These are phyloP conservation scores for Lysiphlebus fabarum DNA, from an alignment of 1,140 invertebrate genomes.

Conservation along the genomic window DNA sequence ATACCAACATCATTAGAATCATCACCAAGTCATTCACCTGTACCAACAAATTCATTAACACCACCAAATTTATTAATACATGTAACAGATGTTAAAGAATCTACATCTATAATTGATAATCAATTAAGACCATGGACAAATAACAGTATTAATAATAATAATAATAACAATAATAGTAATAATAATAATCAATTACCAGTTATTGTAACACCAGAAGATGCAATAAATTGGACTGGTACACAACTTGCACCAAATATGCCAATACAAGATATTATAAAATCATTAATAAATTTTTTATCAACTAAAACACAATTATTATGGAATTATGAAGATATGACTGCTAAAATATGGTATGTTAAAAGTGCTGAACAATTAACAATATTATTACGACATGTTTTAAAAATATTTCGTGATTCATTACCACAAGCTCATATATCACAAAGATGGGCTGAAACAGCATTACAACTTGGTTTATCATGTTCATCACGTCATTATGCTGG, in stretches of 20 bases:
- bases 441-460: slow-evolving; percentile 93
- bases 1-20: slow-evolving; percentile 10
- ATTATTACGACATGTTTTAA: slow-evolving; percentile 78
- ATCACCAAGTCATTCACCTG: slow-evolving; percentile 16
- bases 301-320: slow-evolving; percentile 76
- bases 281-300: slow-evolving; percentile 80
- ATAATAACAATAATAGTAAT: not conserved
- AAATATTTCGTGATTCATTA: slow-evolving; percentile 86
- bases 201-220: slow-evolving; percentile 65
- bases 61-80: slow-evolving; percentile 9
- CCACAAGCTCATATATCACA: slow-evolving; percentile 86
- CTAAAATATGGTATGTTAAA: slow-evolving; percentile 88
- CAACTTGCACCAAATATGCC: slow-evolving; percentile 66
- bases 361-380: slow-evolving; percentile 88
- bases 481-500: slow-evolving; percentile 97
- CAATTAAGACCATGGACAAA: slow-evolving; percentile 17
- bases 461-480: slow-evolving; percentile 92
- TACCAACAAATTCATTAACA: slow-evolving; percentile 14
- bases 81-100: slow-evolving; percentile 3
- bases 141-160: not conserved
- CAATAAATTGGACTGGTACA: slow-evolving; percentile 55
- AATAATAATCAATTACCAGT: slow-evolving; percentile 47
- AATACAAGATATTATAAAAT: slow-evolving; percentile 81
- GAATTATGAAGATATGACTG: slow-evolving; percentile 97
- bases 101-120: slow-evolving; percentile 12